Conservation (phyloP, 2,888 invertebrate genomes). For the Geophilus truncorum region DNA sequence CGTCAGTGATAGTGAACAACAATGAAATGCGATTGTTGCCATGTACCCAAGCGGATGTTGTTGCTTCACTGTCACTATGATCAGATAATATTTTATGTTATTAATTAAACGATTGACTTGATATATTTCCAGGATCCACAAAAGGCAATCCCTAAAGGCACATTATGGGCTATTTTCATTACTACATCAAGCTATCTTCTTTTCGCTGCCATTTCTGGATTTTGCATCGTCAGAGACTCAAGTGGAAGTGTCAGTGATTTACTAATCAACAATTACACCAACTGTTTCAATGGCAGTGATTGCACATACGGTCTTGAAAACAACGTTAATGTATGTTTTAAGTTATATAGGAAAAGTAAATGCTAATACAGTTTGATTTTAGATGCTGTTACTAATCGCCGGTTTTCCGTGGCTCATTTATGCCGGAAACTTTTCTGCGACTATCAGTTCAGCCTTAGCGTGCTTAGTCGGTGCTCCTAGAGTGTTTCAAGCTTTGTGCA, state of each 20-base stretch:
- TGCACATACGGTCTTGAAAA: constrained; percentile 78
- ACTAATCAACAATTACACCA: constrained; percentile 56
- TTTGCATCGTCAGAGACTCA: constrained; percentile 71
- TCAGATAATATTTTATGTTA: too few species aligned
- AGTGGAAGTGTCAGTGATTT: constrained; percentile 62
- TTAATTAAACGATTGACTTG: too few species aligned
- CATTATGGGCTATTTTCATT: constrained; percentile 74
- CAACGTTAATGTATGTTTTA: constrained; percentile 67
- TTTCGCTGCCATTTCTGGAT: constrained; percentile 77
- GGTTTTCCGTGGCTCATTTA: constrained; percentile 85
- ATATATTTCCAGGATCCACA: constrained; percentile 78
- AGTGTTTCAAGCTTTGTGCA: constrained; percentile 56
- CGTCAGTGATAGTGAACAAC: too few species aligned
- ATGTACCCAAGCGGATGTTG: background rate
- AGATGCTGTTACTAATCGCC: constrained; percentile 50
- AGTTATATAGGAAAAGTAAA: background rate
- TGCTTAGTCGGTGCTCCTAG: constrained; percentile 88
- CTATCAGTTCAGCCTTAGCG: constrained; percentile 90
- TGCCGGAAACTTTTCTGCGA: constrained; percentile 95
- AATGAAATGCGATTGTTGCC: too few species aligned
- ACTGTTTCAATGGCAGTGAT: constrained; percentile 51
- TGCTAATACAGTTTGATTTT: background rate
- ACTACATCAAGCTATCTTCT: constrained; percentile 81
- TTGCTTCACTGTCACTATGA: too few species aligned
- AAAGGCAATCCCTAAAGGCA: constrained; percentile 87